Percentiles rank a stretch among this genome's conserved stretches.
These are phyloP conservation scores for Thereva nobilitata DNA, from an alignment of 2,888 invertebrate genomes.

Conservation along the genomic window DNA sequence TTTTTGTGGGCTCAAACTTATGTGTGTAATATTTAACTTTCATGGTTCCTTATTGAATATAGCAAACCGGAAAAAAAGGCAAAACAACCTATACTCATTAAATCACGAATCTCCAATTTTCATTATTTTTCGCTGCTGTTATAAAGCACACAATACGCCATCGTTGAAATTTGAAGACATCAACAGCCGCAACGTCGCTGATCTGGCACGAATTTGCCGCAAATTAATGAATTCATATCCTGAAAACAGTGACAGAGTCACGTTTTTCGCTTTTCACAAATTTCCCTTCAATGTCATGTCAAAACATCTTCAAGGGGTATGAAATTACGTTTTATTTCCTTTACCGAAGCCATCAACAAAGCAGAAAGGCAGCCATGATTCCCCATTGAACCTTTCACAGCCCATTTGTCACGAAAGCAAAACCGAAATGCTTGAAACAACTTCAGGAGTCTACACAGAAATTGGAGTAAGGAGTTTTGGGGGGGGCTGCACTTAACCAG, in stretches of 20 bases:
- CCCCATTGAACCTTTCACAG: slow-evolving; percentile 18
- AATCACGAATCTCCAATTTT: too few species aligned
- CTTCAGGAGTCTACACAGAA: background rate
- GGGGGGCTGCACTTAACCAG: slow-evolving; percentile 2
- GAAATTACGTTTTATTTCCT: too few species aligned
- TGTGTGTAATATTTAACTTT: too few species aligned
- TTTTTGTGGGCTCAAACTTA: too few species aligned
- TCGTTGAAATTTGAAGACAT: too few species aligned
- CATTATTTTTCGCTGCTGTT: too few species aligned
- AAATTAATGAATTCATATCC: slow-evolving; percentile 22
- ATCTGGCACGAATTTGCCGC: background rate
- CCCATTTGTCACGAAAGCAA: slow-evolving; percentile 22
- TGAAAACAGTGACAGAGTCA: slow-evolving; percentile 16
- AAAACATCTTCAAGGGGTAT: too few species aligned
- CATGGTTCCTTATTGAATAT: too few species aligned
- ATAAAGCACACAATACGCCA: too few species aligned
- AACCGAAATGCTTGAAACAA: slow-evolving; percentile 6
- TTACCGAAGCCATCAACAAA: background rate
- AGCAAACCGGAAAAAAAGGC: too few species aligned
- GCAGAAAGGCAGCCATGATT: slow-evolving; percentile 3
- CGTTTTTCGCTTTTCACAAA: slow-evolving; percentile 22
- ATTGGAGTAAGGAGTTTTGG: slow-evolving; percentile 18
- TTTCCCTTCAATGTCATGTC: slow-evolving; percentile 1
- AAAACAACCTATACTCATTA: too few species aligned
- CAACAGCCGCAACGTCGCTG: too few species aligned